Evolutionary conservation across 2,113 vertebrate species (phyloP).

Genomic region (Riparia riparia): DNA sequence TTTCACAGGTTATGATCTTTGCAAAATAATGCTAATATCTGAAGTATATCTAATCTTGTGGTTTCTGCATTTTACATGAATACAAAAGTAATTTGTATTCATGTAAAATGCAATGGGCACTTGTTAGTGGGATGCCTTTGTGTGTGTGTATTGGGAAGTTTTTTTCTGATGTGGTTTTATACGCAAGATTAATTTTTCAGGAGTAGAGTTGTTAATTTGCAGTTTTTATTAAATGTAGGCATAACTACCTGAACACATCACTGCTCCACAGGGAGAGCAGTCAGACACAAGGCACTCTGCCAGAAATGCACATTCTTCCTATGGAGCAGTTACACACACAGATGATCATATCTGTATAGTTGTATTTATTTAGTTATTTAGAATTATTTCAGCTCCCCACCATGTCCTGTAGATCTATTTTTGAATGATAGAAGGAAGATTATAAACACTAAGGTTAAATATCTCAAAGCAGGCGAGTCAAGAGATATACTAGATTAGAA

Average conservation of each 20-base stretch:
- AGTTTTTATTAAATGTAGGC: slow-evolving; percentile 6
- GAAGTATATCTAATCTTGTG: background rate
- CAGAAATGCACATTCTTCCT: background rate
- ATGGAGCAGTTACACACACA: background rate
- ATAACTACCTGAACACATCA: background rate
- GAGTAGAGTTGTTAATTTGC: background rate
- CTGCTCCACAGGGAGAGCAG: background rate
- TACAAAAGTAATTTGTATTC: background rate
- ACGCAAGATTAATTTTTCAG: background rate
- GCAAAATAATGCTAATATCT: too few species aligned
- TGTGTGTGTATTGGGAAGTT: fast-evolving
- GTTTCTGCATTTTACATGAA: background rate
- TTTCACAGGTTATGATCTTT: background rate
- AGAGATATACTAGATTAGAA: background rate
- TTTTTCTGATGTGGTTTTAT: background rate
- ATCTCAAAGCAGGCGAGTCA: background rate
- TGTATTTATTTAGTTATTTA: slow-evolving; percentile 18
- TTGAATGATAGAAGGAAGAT: background rate
- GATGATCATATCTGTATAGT: background rate
- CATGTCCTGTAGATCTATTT: background rate
- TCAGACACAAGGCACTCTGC: background rate
- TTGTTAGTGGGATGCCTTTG: background rate
- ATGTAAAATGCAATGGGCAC: background rate
- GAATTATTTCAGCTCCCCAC: background rate
- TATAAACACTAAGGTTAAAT: background rate